Percentiles rank a stretch among this genome's conserved stretches.
Conservation (phyloP, 2,888 invertebrate genomes). For the Hermaeophaga mercurialis region DNA sequence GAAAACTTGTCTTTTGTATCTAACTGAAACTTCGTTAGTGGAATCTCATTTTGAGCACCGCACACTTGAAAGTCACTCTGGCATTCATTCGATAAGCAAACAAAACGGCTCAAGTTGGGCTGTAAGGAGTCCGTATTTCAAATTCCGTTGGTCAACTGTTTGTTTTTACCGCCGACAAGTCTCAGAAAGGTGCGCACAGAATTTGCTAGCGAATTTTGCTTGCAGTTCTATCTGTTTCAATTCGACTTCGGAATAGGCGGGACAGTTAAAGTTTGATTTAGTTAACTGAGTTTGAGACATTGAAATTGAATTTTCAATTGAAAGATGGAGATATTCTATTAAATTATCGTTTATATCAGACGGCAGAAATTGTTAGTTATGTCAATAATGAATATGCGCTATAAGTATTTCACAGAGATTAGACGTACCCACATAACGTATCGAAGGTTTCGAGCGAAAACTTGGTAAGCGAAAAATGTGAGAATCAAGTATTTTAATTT, state of each 20-base stretch:
- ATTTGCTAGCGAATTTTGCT: conserved; percentile 3
- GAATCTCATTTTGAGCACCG: neutral
- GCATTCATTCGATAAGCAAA: conserved; percentile 1
- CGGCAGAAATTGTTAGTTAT: too few relatives aligned
- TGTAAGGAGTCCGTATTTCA: neutral
- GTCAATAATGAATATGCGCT: too few relatives aligned
- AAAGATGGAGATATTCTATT: too few relatives aligned
- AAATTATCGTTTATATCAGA: too few relatives aligned
- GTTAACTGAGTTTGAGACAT: too few relatives aligned
- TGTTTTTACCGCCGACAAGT: conserved; percentile 2
- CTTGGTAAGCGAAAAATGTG: too few relatives aligned
- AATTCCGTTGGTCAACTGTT: conserved; percentile 9
- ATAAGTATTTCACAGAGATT: too few relatives aligned
- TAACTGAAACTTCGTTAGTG: neutral
- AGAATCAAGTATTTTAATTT: too few relatives aligned
- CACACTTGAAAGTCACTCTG: neutral
- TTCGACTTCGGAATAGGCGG: neutral
- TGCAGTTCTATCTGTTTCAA: neutral
- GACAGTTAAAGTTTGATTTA: neutral
- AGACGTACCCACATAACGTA: too few relatives aligned
- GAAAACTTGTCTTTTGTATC: neutral
- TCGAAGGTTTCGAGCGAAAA: too few relatives aligned
- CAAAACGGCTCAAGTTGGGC: neutral
- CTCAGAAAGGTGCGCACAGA: neutral
- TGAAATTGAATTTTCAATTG: too few relatives aligned